Conservation (phyloP, 2,888 invertebrate genomes). For the Petrolisthes manimaculis region DNA sequence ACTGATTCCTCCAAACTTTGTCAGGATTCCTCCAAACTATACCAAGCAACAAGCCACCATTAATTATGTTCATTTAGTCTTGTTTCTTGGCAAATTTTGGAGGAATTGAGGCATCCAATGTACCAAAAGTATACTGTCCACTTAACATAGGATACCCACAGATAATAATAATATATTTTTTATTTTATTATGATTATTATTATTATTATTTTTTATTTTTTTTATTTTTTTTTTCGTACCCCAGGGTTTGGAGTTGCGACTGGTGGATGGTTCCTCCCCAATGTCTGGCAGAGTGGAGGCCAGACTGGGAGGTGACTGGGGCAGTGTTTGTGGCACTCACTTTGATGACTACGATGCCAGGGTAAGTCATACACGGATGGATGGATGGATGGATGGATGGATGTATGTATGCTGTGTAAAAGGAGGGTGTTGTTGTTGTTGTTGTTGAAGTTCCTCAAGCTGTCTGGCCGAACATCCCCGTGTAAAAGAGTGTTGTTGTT, state of each 20-base stretch:
- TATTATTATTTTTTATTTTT: neutral
- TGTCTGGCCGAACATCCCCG: too few relatives aligned
- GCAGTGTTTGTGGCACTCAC: conserved; percentile 20
- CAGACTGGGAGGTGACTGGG: conserved; percentile 30
- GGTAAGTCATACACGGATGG: conserved; percentile 2
- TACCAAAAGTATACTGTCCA: neutral
- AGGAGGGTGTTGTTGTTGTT: too few relatives aligned
- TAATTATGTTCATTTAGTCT: too few relatives aligned
- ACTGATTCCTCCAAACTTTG: too few relatives aligned
- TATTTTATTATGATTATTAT: neutral
- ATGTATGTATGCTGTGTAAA: too few relatives aligned
- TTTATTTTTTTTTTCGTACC: neutral
- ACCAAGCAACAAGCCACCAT: too few relatives aligned
- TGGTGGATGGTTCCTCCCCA: neutral
- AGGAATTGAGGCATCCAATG: too few relatives aligned
- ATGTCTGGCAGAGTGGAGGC: conserved; percentile 17
- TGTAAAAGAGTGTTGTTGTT: too few relatives aligned
- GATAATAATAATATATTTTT: neutral
- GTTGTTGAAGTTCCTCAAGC: too few relatives aligned
- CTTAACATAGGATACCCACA: too few relatives aligned
- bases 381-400: neutral
- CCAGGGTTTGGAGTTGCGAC: conserved; percentile 36
- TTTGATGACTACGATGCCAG: conserved; percentile 34
- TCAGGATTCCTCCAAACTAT: too few relatives aligned
- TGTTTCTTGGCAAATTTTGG: too few relatives aligned